phyloP scores from a whole-genome alignment of 2,888 invertebrate species.

The Esperia sulphurella region DNA sequence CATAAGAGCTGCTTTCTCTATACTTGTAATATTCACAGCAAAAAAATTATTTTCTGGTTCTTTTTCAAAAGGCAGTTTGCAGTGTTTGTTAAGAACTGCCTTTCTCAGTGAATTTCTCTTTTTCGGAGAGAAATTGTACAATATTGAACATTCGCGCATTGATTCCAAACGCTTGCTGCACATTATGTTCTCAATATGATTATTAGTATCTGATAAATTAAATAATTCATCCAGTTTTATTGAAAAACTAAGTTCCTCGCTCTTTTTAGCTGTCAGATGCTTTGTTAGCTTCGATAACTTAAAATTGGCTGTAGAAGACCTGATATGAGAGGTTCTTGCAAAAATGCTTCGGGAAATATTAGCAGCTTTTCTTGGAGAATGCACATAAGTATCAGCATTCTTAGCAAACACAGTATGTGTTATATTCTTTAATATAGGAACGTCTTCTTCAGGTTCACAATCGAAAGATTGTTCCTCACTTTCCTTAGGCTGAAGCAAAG shows the following conservation, averaged over 20 bases:
- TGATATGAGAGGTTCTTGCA: constrained; percentile 43
- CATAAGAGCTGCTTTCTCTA: constrained; percentile 33
- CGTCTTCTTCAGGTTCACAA: constrained; percentile 35
- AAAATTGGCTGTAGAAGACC: constrained; percentile 46
- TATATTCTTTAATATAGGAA: constrained; percentile 26
- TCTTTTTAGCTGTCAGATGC: constrained; percentile 42
- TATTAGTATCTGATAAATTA: constrained; percentile 27
- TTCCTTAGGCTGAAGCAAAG: constrained; percentile 52
- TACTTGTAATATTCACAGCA: constrained; percentile 13
- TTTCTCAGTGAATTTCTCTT: constrained; percentile 54
- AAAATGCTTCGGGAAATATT: constrained; percentile 56
- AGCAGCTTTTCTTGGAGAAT: constrained; percentile 35
- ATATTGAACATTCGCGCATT: constrained; percentile 40
- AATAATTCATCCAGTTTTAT: constrained; percentile 56
- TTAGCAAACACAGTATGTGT: constrained; percentile 46
- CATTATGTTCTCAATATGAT: constrained; percentile 18
- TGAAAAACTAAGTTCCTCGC: constrained; percentile 58
- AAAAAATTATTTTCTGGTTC: constrained; percentile 16
- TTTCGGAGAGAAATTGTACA: constrained; percentile 54
- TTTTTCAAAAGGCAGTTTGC: constrained; percentile 23
- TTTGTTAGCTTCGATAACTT: constrained; percentile 51
- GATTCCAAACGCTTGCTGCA: constrained; percentile 26
- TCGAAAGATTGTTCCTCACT: constrained; percentile 49
- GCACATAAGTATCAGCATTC: constrained; percentile 44
- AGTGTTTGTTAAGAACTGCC: constrained; percentile 46